These are phyloP conservation scores for cattle (Bos taurus) DNA, from an alignment of 2,113 vertebrate species.

Conservation along the genomic window ARS-UCD2.0 NC_037334.1:47991501-47992000, in stretches of 20 bases:
- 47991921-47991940: neutral
- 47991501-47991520: neutral
- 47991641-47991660: neutral
- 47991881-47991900: neutral
- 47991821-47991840: neutral
- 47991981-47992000: neutral
- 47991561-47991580: neutral
- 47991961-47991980: neutral
- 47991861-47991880: neutral
- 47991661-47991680: neutral
- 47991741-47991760: neutral
- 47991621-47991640: neutral
- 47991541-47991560: neutral
- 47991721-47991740: neutral
- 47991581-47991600: neutral
- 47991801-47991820: neutral
- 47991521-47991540: neutral
- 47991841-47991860: neutral
- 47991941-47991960: neutral
- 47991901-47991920: neutral
- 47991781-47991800: neutral
- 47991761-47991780: neutral
- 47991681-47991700: neutral
- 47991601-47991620: neutral
- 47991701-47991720: neutral